Evolutionary conservation across 1,140 invertebrate genomes (phyloP).

Genomic region (Panulirus ornatus): DNA sequence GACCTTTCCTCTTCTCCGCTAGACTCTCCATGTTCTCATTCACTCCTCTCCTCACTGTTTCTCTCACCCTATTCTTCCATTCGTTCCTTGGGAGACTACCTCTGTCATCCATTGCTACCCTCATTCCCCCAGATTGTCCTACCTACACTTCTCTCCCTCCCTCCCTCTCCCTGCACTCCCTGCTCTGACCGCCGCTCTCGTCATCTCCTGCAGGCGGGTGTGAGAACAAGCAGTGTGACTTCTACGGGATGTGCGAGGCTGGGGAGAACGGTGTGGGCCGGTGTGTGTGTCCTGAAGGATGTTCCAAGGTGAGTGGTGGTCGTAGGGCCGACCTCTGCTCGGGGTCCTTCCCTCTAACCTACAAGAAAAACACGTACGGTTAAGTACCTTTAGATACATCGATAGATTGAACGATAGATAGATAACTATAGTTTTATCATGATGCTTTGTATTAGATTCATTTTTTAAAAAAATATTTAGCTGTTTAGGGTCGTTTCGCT

Average conservation of each 20-base stretch:
- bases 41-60: neutral
- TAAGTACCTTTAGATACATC: too few relatives aligned
- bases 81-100: too few relatives aligned
- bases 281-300: slow-evolving; percentile 86
- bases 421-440: too few relatives aligned
- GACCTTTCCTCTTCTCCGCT: neutral
- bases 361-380: too few relatives aligned
- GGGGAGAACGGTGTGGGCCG: slow-evolving; percentile 85
- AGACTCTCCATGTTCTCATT: neutral
- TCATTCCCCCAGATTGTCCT: neutral
- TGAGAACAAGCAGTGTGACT: slow-evolving; percentile 91
- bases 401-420: too few relatives aligned
- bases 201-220: slow-evolving; percentile 86
- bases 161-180: neutral
- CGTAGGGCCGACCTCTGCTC: too few relatives aligned
- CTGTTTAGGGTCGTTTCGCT: too few relatives aligned
- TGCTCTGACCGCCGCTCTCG: too few relatives aligned
- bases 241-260: slow-evolving; percentile 89
- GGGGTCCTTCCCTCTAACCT: too few relatives aligned
- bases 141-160: neutral
- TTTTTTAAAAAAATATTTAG: too few relatives aligned
- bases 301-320: slow-evolving; percentile 9
- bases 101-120: too few relatives aligned
- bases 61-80: neutral
- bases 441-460: too few relatives aligned